A percentile compares a stretch with the other conserved stretches of the same genome.
These are phyloP conservation scores for Lota lota DNA, from an alignment of 2,113 vertebrate species.

Conservation along the genomic window DNA sequence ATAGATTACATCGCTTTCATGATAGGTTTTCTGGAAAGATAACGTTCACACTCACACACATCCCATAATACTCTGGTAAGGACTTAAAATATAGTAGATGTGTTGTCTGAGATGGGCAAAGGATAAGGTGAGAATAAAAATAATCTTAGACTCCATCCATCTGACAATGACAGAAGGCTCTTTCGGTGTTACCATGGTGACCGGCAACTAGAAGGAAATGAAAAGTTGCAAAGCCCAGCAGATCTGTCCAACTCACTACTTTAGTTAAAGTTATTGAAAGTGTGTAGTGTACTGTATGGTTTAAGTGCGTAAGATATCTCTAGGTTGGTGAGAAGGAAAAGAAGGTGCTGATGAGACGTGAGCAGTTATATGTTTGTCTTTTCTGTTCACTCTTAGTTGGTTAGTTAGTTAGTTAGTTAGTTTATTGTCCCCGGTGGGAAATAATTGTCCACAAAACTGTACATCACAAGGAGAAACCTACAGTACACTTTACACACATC, in stretches of 20 bases:
- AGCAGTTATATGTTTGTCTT: too few species aligned
- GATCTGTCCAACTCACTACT: conserved; percentile 7
- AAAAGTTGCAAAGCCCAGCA: conserved; percentile 63
- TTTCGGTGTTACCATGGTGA: conserved; percentile 56
- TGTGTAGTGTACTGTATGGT: neutral
- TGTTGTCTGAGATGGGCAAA: conserved; percentile 36
- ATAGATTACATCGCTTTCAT: too few species aligned
- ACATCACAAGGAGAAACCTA: too few species aligned
- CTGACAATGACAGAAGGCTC: conserved; percentile 49
- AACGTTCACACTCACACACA: neutral
- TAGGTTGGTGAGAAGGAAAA: too few species aligned
- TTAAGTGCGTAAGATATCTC: neutral
- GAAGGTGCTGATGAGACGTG: too few species aligned
- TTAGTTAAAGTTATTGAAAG: neutral
- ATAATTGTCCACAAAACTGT: too few species aligned
- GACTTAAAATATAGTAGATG: neutral
- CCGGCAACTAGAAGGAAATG: conserved; percentile 63
- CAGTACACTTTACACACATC: too few species aligned
- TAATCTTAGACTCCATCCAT: conserved; percentile 50
- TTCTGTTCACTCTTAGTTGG: too few species aligned
- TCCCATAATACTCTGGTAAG: neutral
- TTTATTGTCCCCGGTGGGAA: too few species aligned
- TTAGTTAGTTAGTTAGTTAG: too few species aligned
- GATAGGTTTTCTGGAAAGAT: too few species aligned
- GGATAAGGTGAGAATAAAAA: conserved; percentile 67